phyloP scores from a whole-genome alignment of 2,888 invertebrate species.

The Ophioninae sp. region DNA sequence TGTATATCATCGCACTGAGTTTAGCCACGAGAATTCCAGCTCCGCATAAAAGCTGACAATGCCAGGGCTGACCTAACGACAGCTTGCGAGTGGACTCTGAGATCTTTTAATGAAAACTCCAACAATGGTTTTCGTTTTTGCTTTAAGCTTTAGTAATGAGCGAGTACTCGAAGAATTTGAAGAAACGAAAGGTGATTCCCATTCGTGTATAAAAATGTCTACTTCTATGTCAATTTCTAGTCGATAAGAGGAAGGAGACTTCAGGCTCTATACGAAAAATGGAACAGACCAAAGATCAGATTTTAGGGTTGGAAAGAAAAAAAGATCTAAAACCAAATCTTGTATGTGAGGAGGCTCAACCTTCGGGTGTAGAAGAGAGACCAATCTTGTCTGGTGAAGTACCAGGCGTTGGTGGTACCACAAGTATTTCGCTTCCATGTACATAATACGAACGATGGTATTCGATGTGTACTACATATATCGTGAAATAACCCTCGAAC shows the following conservation, averaged over 20 bases:
- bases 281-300: slow-evolving; percentile 34
- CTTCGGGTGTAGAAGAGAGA: slow-evolving; percentile 16
- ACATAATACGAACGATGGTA: slow-evolving; percentile 26
- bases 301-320: slow-evolving; percentile 29
- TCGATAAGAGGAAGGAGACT: slow-evolving; percentile 6
- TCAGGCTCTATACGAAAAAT: slow-evolving; percentile 6
- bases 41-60: not conserved
- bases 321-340: slow-evolving; percentile 23
- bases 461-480: slow-evolving; percentile 43
- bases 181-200: not conserved
- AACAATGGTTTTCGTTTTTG: slow-evolving; percentile 63
- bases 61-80: not conserved
- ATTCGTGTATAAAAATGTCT: not conserved
- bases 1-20: not conserved
- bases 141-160: not conserved
- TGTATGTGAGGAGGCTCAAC: not conserved
- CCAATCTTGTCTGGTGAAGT: slow-evolving; percentile 32
- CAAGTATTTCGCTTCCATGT: slow-evolving; percentile 48
- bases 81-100: not conserved
- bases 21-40: not conserved
- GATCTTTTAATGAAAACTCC: slow-evolving; percentile 71
- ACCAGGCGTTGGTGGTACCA: slow-evolving; percentile 53
- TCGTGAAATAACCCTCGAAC: slow-evolving; percentile 67
- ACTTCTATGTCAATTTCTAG: not conserved
- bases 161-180: not conserved